phyloP scores from a whole-genome alignment of 1,140 invertebrate species.

The Argopecten irradians region DNA sequence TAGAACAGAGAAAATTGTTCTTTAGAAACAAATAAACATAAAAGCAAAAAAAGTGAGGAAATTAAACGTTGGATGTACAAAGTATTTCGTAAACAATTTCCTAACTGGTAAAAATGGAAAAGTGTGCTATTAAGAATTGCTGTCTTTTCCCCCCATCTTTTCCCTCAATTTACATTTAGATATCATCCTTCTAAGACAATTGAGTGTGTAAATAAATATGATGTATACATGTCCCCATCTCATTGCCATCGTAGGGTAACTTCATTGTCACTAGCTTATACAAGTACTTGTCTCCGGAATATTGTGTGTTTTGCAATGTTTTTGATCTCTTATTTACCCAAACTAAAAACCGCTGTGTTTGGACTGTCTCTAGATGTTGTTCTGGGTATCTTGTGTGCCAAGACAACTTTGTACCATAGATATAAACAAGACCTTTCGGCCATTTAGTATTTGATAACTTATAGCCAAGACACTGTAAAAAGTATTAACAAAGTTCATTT shows the following conservation, averaged over 20 bases:
- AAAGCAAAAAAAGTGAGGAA: neutral
- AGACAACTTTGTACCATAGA: neutral
- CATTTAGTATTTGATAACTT: neutral
- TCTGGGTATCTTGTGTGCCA: neutral
- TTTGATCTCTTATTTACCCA: neutral
- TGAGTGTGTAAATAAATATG: no score
- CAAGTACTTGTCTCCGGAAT: neutral
- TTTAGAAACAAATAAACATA: neutral
- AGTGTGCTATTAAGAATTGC: neutral
- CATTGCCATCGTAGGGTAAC: neutral
- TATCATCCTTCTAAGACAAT: no score
- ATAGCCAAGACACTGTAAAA: neutral
- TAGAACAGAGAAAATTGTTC: neutral
- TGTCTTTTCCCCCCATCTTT: neutral
- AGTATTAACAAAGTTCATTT: neutral
- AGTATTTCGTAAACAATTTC: neutral
- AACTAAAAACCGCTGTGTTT: neutral
- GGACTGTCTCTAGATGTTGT: neutral
- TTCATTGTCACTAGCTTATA: slow-evolving; percentile 8
- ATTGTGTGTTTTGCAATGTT: slow-evolving; percentile 2
- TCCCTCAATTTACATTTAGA: neutral
- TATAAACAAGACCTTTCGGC: neutral
- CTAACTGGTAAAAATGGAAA: neutral
- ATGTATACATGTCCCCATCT: neutral
- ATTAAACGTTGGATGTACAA: slow-evolving; percentile 8